Conservation (phyloP, 2,113 vertebrate genomes). For the Bolborhynchus lineola region DNA sequence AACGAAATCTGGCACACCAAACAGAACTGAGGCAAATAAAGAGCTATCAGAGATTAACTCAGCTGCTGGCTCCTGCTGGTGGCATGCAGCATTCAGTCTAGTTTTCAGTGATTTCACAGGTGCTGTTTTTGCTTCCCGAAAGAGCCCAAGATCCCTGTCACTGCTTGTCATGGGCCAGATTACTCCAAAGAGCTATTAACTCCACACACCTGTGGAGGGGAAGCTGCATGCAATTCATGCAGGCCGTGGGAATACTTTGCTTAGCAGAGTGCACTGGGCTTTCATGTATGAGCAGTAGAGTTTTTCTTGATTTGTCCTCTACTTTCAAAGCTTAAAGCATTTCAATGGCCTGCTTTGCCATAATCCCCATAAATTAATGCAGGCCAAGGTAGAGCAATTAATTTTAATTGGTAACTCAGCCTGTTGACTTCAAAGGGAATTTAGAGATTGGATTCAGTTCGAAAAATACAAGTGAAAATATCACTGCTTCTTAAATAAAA, state of each 20-base stretch:
- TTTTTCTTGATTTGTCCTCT: neutral
- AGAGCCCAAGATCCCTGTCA: neutral
- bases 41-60: neutral
- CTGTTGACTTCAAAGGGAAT: neutral
- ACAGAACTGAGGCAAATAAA: neutral
- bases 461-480: neutral
- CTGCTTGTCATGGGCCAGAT: neutral
- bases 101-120: neutral
- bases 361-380: neutral
- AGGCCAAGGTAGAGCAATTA: neutral
- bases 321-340: neutral
- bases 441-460: neutral
- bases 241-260: neutral
- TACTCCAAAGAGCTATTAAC: neutral
- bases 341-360: neutral
- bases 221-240: neutral
- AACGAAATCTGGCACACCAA: neutral
- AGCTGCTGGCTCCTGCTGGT: fast-evolving
- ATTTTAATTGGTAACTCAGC: neutral
- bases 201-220: neutral
- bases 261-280: neutral
- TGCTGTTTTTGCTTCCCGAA: neutral
- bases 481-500: neutral
- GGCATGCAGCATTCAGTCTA: too few relatives aligned
- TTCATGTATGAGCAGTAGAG: neutral